Evolutionary conservation across 2,113 vertebrate genomes (phyloP), one percentile per base, ranked within the genome.

Genomic region (Fulmarus glacialis): DNA sequence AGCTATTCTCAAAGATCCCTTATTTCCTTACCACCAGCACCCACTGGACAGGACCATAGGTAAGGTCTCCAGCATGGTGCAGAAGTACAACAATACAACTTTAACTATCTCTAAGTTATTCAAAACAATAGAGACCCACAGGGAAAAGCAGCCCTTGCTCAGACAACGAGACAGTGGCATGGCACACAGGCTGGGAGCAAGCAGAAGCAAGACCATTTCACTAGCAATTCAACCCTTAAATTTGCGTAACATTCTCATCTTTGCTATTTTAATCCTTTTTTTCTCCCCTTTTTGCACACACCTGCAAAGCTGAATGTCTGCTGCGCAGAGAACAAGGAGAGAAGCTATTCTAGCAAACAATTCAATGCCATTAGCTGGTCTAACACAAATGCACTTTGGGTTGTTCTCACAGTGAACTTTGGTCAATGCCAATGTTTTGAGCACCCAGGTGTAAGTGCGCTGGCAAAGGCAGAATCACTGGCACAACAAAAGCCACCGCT

Each of bases 401-500:
- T 36, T 80, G 20, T 34, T 85, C 74, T 66, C 48, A 32, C 42
- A 36, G 62, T 23, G 66, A 93, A 62, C 70, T 80, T 64, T 27
- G 66, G 89, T 80, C 66, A 91, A 52, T n/a, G 80, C 36, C 58
- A 81, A 32, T 4, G 4, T 59, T 94, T 85, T 56, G 58, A 90
- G 73, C 66, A 73, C 20, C 55, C 64, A 94, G 66, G 81, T 95
- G 32, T 62, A 92, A 89, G 78, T 55, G 48, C 2, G 3, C 40
- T 47, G 70, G 77, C 62, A 79, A 93, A 89, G 84, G 70, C 4
- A 89, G 77, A 84, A 72, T 72, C 81, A 77, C 36, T 0, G 0
- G 62, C 80, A 89, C 81, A 91, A 91, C 83, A 93, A 94, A 94
- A 92, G 82, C 20, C 68, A 96, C 64, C 0, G 4, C 66, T 90